Conservation (phyloP, 2,113 vertebrate genomes). For the Oreochromis niloticus region DNA sequence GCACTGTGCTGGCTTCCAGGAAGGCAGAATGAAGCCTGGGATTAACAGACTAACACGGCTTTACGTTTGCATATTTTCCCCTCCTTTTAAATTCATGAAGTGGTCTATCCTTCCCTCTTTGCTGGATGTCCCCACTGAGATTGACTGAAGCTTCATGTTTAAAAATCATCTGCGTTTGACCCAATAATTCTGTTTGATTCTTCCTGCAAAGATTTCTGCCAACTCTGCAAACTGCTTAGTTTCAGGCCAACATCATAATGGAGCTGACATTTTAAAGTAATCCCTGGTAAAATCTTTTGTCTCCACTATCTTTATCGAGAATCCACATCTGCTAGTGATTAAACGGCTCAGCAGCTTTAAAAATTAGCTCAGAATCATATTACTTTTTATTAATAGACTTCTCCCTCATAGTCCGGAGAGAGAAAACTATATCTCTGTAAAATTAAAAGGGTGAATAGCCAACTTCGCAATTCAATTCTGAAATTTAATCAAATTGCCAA, state of each 20-base stretch:
- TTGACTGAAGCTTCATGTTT: neutral
- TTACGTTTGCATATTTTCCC: neutral
- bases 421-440: conserved; percentile 41
- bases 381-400: conserved; percentile 62
- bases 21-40: neutral
- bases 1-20: neutral
- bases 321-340: conserved; percentile 49
- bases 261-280: conserved; percentile 2
- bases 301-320: conserved; percentile 11
- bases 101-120: neutral
- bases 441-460: conserved; percentile 60
- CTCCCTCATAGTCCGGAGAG: conserved; percentile 15
- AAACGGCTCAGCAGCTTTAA: conserved; percentile 52
- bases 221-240: neutral
- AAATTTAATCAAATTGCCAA: conserved; percentile 67
- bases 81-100: conserved; percentile 24
- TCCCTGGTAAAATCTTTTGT: conserved; percentile 4
- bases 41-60: neutral
- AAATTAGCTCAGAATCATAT: conserved; percentile 56
- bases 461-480: conserved; percentile 55
- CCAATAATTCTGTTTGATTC: neutral
- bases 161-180: neutral
- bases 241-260: neutral
- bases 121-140: neutral
- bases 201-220: neutral